Percentiles rank a stretch among this genome's conserved stretches.
Evolutionary conservation across 2,113 vertebrate species (phyloP).

Genomic region (Apus apus): DNA sequence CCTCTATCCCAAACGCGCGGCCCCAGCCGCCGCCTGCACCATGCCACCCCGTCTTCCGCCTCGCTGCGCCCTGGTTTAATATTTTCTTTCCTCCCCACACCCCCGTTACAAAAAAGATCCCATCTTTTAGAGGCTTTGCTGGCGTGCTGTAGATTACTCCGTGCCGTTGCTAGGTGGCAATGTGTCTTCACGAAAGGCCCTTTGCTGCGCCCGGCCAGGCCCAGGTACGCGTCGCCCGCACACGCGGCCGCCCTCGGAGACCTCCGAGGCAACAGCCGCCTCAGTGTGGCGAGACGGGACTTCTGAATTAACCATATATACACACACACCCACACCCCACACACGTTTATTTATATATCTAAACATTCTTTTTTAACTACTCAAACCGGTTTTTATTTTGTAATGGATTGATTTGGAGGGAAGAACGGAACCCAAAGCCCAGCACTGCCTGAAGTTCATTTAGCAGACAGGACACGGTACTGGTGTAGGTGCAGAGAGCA

Average conservation of each 20-base stretch:
- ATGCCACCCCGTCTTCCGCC: no score
- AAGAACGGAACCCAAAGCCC: neutral
- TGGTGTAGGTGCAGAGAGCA: neutral
- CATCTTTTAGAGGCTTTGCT: neutral
- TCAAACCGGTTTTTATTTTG: neutral
- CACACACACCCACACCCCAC: no score
- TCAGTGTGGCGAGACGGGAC: neutral
- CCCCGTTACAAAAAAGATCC: no score
- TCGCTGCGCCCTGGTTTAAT: no score
- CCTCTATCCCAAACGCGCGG: no score
- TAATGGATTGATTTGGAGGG: no score
- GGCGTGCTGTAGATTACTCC: slow-evolving; percentile 15
- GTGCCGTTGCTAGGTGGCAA: slow-evolving; percentile 56
- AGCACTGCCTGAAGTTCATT: neutral
- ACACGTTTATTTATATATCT: accelerated
- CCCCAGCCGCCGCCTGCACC: neutral
- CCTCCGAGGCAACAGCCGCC: neutral
- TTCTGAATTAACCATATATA: neutral
- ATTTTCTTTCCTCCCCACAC: no score
- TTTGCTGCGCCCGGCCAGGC: neutral
- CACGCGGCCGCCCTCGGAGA: accelerated
- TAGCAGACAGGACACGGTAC: neutral
- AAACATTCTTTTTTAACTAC: neutral
- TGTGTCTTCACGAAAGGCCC: slow-evolving; percentile 15
- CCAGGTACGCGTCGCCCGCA: accelerated